phyloP scores from a whole-genome alignment of 2,888 invertebrate species.

The Apamea crenata region DNA sequence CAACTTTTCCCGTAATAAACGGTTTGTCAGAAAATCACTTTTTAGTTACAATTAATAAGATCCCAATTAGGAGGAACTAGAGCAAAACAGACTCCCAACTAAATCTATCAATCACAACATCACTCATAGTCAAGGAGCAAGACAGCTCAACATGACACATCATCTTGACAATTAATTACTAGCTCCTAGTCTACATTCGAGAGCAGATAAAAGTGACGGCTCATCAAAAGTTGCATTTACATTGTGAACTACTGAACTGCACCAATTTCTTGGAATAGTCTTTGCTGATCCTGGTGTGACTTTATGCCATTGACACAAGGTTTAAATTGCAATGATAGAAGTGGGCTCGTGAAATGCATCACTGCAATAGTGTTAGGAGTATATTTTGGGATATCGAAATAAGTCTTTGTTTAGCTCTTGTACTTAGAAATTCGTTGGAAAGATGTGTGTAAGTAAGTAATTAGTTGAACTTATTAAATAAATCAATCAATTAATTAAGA shows the following conservation, averaged over 20 bases:
- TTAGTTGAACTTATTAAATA: neutral
- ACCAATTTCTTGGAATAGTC: slow-evolving; percentile 31
- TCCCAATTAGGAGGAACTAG: slow-evolving; percentile 10
- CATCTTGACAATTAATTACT: slow-evolving; percentile 58
- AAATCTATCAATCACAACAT: slow-evolving; percentile 48
- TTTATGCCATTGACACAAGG: neutral
- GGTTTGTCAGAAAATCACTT: neutral
- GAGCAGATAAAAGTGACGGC: slow-evolving; percentile 57
- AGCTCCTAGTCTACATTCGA: slow-evolving; percentile 41
- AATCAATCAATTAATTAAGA: neutral
- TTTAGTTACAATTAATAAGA: neutral
- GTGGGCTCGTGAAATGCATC: neutral
- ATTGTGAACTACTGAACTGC: slow-evolving; percentile 49
- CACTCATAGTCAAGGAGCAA: slow-evolving; percentile 49
- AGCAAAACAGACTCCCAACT: slow-evolving; percentile 14
- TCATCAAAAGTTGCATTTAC: slow-evolving; percentile 44
- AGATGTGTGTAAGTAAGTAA: slow-evolving; percentile 10
- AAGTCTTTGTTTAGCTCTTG: slow-evolving; percentile 45
- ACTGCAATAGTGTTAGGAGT: neutral
- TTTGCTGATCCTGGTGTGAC: neutral
- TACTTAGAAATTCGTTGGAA: slow-evolving; percentile 32
- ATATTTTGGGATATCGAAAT: slow-evolving; percentile 33
- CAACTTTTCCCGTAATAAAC: neutral
- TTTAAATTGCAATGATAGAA: neutral
- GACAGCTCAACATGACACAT: slow-evolving; percentile 49